These are phyloP conservation scores for Hartigia nigra DNA, from an alignment of 2,888 invertebrate genomes.

Conservation along the genomic window DNA sequence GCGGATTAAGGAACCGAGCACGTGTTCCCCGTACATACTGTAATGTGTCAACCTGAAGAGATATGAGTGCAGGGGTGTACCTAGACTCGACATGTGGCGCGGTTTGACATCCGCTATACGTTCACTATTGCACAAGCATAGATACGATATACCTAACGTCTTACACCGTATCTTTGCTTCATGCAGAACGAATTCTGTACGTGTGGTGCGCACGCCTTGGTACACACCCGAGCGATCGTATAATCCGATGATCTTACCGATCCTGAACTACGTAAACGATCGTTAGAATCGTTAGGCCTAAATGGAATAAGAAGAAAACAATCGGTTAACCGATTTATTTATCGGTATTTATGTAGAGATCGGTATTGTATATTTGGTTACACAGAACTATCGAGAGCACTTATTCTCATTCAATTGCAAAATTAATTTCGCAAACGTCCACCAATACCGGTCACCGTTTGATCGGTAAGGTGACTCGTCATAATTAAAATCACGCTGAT, in stretches of 20 bases:
- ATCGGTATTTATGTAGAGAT: not conserved
- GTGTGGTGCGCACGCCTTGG: conserved; percentile 56
- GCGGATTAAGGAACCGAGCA: conserved; percentile 35
- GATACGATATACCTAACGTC: conserved; percentile 44
- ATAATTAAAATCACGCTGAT: not conserved
- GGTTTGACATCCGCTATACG: conserved; percentile 65
- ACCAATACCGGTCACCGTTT: not conserved
- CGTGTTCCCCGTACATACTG: conserved; percentile 40
- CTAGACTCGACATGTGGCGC: conserved; percentile 44
- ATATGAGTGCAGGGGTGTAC: conserved; percentile 48
- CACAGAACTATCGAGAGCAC: not conserved
- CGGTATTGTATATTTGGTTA: not conserved
- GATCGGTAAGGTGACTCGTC: not conserved
- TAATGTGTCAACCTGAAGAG: conserved; percentile 43
- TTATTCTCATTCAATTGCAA: not conserved
- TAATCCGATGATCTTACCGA: not conserved
- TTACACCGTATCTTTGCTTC: conserved; percentile 50
- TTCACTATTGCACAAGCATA: conserved; percentile 64
- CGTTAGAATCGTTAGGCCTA: not conserved
- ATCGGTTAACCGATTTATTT: not conserved
- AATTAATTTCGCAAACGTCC: not conserved
- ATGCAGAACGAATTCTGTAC: conserved; percentile 60
- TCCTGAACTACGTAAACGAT: not conserved
- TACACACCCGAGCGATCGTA: conserved; percentile 58
- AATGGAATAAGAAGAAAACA: not conserved